Evolutionary conservation across 1,140 invertebrate species (phyloP).

Genomic region (Drosophila sulfurigaster): DNA sequence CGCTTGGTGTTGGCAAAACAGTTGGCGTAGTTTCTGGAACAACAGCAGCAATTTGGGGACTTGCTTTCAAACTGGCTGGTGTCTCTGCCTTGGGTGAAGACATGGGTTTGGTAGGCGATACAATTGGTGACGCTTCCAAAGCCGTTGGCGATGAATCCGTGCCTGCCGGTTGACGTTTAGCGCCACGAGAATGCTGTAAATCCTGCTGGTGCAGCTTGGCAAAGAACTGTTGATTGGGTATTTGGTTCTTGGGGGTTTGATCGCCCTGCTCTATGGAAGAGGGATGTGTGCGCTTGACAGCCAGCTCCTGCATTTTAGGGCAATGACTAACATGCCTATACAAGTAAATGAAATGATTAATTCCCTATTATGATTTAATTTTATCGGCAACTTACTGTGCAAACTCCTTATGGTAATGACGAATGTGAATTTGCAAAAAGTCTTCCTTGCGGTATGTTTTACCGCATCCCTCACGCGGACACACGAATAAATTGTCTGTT

Average conservation of each 20-base stretch:
- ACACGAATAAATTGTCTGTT: conserved; percentile 90
- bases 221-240: conserved; percentile 84
- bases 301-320: conserved; percentile 93
- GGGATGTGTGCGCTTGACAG: conserved; percentile 90
- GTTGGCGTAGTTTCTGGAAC: neutral
- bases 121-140: conserved; percentile 19
- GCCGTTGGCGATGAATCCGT: conserved; percentile 41
- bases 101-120: conserved; percentile 34
- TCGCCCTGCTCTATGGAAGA: conserved; percentile 86
- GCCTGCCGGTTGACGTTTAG: conserved; percentile 45
- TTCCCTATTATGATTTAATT: neutral
- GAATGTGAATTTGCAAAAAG: conserved; percentile 95
- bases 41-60: neutral
- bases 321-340: conserved; percentile 89
- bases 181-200: conserved; percentile 68
- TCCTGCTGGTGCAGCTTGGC: conserved; percentile 82
- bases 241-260: conserved; percentile 85
- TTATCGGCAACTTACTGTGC: conserved; percentile 85
- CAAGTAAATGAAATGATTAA: neutral
- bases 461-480: conserved; percentile 92
- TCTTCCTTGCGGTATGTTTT: conserved; percentile 96
- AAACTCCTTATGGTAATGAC: conserved; percentile 94
- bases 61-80: conserved; percentile 9
- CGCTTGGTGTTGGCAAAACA: conserved; percentile 3
- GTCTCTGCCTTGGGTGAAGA: conserved; percentile 6